Conservation (phyloP, 2,888 invertebrate genomes). For the Poecilus cupreus region DNA sequence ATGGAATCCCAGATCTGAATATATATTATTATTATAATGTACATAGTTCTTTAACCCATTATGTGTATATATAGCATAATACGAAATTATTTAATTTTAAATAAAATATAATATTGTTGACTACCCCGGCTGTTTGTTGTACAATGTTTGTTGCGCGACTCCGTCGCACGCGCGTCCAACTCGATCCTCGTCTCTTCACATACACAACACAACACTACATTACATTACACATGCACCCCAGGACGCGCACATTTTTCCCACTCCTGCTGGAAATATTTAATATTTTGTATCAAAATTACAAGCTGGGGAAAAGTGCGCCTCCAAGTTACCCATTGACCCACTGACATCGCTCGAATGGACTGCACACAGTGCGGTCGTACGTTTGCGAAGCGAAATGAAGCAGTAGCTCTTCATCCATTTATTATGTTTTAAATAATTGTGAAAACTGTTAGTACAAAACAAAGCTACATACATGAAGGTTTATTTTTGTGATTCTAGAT, state of each 20-base stretch:
- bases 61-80: constrained; percentile 66
- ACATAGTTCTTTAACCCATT: constrained; percentile 65
- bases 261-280: neutral
- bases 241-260: neutral
- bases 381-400: neutral
- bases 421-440: neutral
- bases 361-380: neutral
- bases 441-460: neutral
- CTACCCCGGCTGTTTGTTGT: constrained; percentile 69
- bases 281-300: constrained; percentile 24
- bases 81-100: constrained; percentile 61
- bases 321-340: neutral
- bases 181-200: constrained; percentile 58
- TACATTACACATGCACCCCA: neutral
- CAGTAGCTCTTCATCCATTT: neutral
- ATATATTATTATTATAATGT: constrained; percentile 61
- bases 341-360: neutral
- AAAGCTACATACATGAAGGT: neutral
- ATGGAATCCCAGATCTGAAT: constrained; percentile 49
- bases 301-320: neutral
- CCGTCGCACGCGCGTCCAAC: constrained; percentile 12
- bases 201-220: constrained; percentile 48
- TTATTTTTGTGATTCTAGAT: neutral
- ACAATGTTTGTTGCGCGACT: constrained; percentile 65
- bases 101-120: constrained; percentile 69